Conservation (phyloP, 2,797 vertebrate species). For the Anguilla obscura region DNA sequence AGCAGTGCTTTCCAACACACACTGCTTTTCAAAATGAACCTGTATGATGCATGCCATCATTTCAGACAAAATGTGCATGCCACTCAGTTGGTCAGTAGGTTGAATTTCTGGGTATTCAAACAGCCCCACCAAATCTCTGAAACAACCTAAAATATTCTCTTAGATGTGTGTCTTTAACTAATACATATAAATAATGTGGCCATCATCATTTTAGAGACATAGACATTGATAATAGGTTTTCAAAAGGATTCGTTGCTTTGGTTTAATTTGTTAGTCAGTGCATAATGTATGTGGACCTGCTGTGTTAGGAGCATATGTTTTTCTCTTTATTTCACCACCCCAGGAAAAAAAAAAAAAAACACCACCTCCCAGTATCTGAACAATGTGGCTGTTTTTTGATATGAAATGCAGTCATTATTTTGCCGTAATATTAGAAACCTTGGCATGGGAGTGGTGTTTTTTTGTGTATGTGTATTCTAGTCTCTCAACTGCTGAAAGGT, state of each 20-base stretch:
- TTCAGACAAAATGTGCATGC: background rate
- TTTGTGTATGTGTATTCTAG: slow-evolving; percentile 29
- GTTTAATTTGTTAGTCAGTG: too few relatives aligned
- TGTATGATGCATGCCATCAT: background rate
- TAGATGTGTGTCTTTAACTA: too few relatives aligned
- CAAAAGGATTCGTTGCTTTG: too few relatives aligned
- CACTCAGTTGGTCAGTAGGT: too few relatives aligned
- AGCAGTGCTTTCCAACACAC: background rate
- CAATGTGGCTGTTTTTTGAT: background rate
- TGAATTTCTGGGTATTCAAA: too few relatives aligned
- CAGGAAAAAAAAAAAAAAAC: background rate
- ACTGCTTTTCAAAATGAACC: background rate
- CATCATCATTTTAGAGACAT: too few relatives aligned
- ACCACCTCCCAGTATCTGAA: background rate
- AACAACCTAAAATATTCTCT: too few relatives aligned
- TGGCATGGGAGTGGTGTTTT: background rate
- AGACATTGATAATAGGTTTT: too few relatives aligned
- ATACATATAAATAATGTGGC: too few relatives aligned
- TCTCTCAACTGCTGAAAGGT: slow-evolving; percentile 41
- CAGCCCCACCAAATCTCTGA: too few relatives aligned
- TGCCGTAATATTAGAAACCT: background rate
- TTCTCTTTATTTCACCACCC: background rate
- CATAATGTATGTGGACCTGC: too few relatives aligned
- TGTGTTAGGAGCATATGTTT: background rate
- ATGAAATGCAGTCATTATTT: background rate